Evolutionary conservation across 2,797 vertebrate genomes (phyloP).

Genomic region (Falco novaeseelandiae): DNA sequence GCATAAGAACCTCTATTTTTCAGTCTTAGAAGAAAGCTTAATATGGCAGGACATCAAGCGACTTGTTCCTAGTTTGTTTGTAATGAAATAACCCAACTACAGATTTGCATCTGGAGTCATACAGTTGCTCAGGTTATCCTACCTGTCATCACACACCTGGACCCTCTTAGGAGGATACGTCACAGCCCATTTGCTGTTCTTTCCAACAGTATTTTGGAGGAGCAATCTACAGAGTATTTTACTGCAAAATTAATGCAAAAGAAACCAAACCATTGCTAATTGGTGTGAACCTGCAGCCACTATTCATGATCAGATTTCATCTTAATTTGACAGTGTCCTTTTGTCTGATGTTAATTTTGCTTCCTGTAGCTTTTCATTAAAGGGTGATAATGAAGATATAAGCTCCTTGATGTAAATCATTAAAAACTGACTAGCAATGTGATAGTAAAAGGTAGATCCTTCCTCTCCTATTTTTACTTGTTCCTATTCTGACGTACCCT

Average conservation of each 20-base stretch:
- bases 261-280: not conserved
- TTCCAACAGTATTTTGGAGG: not conserved
- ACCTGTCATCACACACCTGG: not conserved
- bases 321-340: conserved; percentile 26
- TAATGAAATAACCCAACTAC: not conserved
- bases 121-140: not conserved
- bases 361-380: conserved; percentile 19
- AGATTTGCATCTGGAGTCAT: not conserved
- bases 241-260: not conserved
- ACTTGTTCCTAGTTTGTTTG: not conserved
- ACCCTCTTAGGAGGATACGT: not conserved
- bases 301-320: not conserved
- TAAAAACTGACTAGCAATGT: not conserved
- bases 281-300: not conserved
- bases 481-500: not conserved
- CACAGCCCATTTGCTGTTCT: not conserved
- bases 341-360: conserved; percentile 1
- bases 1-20: not conserved
- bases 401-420: not conserved
- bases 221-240: not conserved
- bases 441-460: not conserved
- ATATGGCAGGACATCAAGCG: not conserved
- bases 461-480: not conserved
- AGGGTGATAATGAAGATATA: not conserved
- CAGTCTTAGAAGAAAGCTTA: not conserved